Base-by-base conservation (phyloP, 2,113 vertebrate genomes). In the Cariama cristata region DNA sequence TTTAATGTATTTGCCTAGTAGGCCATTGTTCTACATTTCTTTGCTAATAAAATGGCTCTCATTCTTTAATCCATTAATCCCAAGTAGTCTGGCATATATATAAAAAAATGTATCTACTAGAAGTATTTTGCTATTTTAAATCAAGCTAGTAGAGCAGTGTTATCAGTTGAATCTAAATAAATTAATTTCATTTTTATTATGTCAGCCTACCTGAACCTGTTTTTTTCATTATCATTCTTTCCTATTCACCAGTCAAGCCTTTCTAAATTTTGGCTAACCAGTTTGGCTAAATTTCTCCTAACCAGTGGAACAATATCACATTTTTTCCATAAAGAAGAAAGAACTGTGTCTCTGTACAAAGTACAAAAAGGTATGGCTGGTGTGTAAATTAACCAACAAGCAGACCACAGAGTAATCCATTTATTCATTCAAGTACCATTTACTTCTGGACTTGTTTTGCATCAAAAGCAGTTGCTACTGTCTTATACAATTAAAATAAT, bases 361-460 rank as follows among this genome's bases (percentile, higher is more conserved):
- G 3, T 52, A n/a, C 28, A 33, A 66, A 85, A 68, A 2, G 6
- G 1, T 82, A 45, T 32, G 45, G 16, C 32, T 60, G 26, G 18
- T 38, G 10, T 63, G 8, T 58, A 89, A 91, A 88, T 40, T 64
- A 82, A 40, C 53, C 47, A 92, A 72, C 45, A n/a, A 79, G n/a
- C 32, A 63, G 63, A 53, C 11, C 68, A 93, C 15, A 79, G 8
- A 12, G 12, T 72, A 66, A 90, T 32, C 59, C 20, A 18, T 59
- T 80, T 81, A 90, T 86, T 89, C n/a, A 62, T 66, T 72, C 44
- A 66, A 74, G 49, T 86, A 38, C 11, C 77, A 73, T 76, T 93
- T 71, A 87, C 32, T 96, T 95, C 49, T 67, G 40, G 42, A 40
- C 68, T 92, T 92, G 28, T n/a, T 94, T 95, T 94, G 35, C 42